Base-by-base conservation (phyloP, 2,797 vertebrate genomes). In the Erethizon dorsatum region DNA sequence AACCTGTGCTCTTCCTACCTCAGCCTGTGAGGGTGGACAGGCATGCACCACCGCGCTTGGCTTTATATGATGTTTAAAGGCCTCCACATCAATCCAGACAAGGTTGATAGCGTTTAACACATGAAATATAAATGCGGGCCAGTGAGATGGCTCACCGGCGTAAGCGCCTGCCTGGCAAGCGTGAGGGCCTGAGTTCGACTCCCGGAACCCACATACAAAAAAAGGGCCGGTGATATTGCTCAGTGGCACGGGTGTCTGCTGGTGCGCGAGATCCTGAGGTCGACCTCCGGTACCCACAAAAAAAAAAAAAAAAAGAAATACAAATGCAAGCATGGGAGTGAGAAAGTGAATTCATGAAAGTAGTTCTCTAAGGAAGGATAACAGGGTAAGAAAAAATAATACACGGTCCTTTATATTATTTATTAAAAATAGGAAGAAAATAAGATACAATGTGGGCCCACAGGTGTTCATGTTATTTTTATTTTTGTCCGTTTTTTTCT, bases 391-490 rank as follows among this genome's bases (percentile, higher is more conserved):
- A 91, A 89, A n/a, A 54, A 18, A 50, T 45, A 67, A 94, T 26
- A 78, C 6, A 78, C 12, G 18, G 15, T 14, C 47, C 5, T 86
- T 61, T 71, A 47, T 24, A 57, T 11, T 59, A 50, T 50, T 96
- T 79, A 93, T 50, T 71, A 71, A 84, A 95, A 96, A 41, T 56
- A 75, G 57, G 47, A 88, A n/a, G 37, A 92, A 86, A 83, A 96
- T 78, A 89, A 61, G 56, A 14, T 41, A 89, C 45, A 95, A 69
- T n/a, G 28, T 79, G 50, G 41, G 45, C 15, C 88, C 20, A 92
- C 0, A 77, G 2, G 69, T 73, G 26, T 77, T 90, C 22, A 61
- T 75, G 50, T 71, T 73, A 57, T 52, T 20, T 83, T 50, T 80
- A 75, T 75, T 86, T 94, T 63, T 90, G 73, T 31, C 31, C 80